These are phyloP conservation scores for Carcina quercana DNA, from an alignment of 2,888 invertebrate species.

Conservation along the genomic window DNA sequence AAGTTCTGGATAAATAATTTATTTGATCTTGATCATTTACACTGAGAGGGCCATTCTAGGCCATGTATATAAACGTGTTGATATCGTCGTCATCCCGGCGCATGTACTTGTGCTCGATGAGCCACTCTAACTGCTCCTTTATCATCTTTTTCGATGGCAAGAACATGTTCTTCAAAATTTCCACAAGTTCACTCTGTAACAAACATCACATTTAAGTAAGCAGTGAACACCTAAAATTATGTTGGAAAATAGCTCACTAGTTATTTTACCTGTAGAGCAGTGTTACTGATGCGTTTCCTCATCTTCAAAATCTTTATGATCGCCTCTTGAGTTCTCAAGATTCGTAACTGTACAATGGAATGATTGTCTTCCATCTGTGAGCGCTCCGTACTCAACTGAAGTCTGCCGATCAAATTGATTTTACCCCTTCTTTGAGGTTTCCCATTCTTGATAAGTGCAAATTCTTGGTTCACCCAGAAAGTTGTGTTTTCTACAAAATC, in stretches of 20 bases:
- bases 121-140: slow-evolving; percentile 99
- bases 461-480: slow-evolving; percentile 98
- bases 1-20: slow-evolving; percentile 59
- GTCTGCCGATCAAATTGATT: slow-evolving; percentile 95
- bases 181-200: slow-evolving; percentile 91
- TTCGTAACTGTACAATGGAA: slow-evolving; percentile 97
- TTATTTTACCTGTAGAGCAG: slow-evolving; percentile 89
- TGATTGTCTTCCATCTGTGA: slow-evolving; percentile 98
- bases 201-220: too few species aligned
- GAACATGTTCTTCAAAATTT: slow-evolving; percentile 99
- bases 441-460: slow-evolving; percentile 94
- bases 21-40: slow-evolving; percentile 46
- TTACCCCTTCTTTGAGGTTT: slow-evolving; percentile 96
- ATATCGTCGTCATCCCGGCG: slow-evolving; percentile 96
- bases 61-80: slow-evolving; percentile 98
- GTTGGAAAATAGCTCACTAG: too few species aligned
- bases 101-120: slow-evolving; percentile 99
- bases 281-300: slow-evolving; percentile 95
- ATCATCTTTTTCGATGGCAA: slow-evolving; percentile 99
- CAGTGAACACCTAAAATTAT: too few species aligned
- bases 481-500: slow-evolving; percentile 94
- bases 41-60: slow-evolving; percentile 69
- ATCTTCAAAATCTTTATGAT: slow-evolving; percentile 99
- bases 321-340: slow-evolving; percentile 95
- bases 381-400: slow-evolving; percentile 95